phyloP scores from a whole-genome alignment of 2,113 vertebrate species.

The Turnix velox region DNA sequence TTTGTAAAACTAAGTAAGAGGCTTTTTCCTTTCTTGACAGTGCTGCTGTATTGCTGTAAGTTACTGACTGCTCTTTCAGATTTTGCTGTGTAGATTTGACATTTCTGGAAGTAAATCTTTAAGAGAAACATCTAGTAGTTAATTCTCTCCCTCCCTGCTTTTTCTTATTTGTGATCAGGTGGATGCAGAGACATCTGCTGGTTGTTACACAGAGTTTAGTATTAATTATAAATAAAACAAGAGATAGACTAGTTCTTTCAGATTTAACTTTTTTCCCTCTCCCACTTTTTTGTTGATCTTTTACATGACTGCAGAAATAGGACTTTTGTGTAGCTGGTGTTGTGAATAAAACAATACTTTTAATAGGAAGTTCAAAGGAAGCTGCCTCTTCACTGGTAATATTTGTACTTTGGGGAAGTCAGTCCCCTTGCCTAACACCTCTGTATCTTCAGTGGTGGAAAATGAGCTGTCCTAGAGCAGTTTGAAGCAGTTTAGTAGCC shows the following conservation, averaged over 20 bases:
- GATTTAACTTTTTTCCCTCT: background rate
- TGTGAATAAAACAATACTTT: background rate
- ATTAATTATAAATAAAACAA: background rate
- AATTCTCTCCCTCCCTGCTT: background rate
- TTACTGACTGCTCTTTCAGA: background rate
- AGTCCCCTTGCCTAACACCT: background rate
- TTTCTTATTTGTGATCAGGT: background rate
- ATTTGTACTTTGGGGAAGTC: background rate
- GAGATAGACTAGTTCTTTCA: background rate
- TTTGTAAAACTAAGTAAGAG: background rate
- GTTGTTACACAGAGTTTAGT: background rate
- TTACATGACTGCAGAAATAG: background rate
- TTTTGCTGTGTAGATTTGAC: background rate
- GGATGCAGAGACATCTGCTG: constrained; percentile 42
- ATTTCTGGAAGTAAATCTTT: background rate
- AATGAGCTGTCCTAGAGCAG: background rate
- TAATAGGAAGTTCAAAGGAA: background rate
- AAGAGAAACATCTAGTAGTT: background rate
- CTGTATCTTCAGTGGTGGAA: background rate
- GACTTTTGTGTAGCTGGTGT: background rate
- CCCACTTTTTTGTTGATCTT: background rate
- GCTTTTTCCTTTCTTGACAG: background rate
- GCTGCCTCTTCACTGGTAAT: background rate
- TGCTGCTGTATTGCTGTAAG: background rate
- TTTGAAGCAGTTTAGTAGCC: background rate